Evolutionary conservation across 2,113 vertebrate genomes (phyloP).

Genomic region (Jacana jacana): DNA sequence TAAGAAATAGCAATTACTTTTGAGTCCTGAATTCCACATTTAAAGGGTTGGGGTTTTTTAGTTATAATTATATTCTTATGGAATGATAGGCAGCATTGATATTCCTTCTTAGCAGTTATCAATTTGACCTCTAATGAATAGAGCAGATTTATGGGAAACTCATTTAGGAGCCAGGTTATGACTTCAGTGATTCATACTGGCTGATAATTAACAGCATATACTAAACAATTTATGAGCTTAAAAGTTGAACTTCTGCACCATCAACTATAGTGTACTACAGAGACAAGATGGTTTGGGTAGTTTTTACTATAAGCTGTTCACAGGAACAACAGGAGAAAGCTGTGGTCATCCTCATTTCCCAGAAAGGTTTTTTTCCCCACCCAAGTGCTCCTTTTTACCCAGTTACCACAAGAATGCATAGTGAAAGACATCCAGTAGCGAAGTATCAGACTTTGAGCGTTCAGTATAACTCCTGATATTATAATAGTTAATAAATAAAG

Average conservation of each 20-base stretch:
- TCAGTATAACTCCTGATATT: not conserved
- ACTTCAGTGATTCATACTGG: not conserved
- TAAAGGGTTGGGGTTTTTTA: not conserved
- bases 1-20: not conserved
- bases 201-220: conserved; percentile 39
- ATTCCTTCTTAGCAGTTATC: conserved; percentile 23
- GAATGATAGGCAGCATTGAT: not conserved
- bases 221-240: not conserved
- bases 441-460: not conserved
- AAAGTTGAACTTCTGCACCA: not conserved
- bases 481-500: not conserved
- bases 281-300: not conserved
- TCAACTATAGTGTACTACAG: not conserved
- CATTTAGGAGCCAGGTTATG: conserved; percentile 45
- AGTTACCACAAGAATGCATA: no score
- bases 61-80: not conserved
- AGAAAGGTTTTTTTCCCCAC: not conserved
- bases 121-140: conserved; percentile 56
- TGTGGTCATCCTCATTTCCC: not conserved
- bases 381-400: not conserved
- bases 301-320: not conserved
- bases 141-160: conserved; percentile 50
- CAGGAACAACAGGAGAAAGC: not conserved
- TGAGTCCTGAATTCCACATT: not conserved
- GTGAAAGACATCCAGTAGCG: not conserved